Conservation (phyloP, 2,888 invertebrate species). For the Drosophila trichaetosa region DNA sequence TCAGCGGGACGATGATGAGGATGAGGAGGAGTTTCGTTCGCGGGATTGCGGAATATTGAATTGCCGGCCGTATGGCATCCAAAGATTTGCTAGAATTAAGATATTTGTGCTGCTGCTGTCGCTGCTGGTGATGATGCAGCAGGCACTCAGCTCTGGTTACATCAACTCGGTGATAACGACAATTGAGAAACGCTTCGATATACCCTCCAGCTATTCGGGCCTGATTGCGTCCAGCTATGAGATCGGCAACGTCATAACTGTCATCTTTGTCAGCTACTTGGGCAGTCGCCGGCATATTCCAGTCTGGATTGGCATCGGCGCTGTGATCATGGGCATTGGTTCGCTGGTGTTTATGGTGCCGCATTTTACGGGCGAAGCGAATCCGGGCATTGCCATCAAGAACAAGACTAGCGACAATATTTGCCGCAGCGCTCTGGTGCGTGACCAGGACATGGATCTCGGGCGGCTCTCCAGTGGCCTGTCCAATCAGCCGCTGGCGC, state of each 20-base stretch:
- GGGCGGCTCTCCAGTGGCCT: constrained; percentile 89
- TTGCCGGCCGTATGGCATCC: constrained; percentile 94
- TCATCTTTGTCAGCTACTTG: constrained; percentile 97
- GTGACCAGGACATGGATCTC: constrained; percentile 90
- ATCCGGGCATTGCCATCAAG: constrained; percentile 88
- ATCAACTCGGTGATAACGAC: constrained; percentile 98
- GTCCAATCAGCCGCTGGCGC: constrained; percentile 89
- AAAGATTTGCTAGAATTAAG: constrained; percentile 95
- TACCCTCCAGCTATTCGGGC: constrained; percentile 96
- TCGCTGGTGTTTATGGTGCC: constrained; percentile 97
- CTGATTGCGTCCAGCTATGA: constrained; percentile 97
- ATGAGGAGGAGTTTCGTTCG: constrained; percentile 88
- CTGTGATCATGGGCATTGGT: constrained; percentile 96
- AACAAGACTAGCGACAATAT: constrained; percentile 92
- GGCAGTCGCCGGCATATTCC: constrained; percentile 96
- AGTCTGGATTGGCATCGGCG: constrained; percentile 96
- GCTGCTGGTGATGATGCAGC: constrained; percentile 95
- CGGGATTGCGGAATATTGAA: constrained; percentile 95
- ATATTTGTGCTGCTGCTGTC: constrained; percentile 95
- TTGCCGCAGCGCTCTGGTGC: constrained; percentile 90
- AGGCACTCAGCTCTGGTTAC: constrained; percentile 95
- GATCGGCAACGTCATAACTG: constrained; percentile 97
- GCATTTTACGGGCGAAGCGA: constrained; percentile 94
- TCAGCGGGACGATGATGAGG: constrained; percentile 85
- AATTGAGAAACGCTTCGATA: constrained; percentile 97